These are phyloP conservation scores for Mercenaria mercenaria DNA, from an alignment of 1,140 invertebrate genomes.

Conservation along the genomic window DNA sequence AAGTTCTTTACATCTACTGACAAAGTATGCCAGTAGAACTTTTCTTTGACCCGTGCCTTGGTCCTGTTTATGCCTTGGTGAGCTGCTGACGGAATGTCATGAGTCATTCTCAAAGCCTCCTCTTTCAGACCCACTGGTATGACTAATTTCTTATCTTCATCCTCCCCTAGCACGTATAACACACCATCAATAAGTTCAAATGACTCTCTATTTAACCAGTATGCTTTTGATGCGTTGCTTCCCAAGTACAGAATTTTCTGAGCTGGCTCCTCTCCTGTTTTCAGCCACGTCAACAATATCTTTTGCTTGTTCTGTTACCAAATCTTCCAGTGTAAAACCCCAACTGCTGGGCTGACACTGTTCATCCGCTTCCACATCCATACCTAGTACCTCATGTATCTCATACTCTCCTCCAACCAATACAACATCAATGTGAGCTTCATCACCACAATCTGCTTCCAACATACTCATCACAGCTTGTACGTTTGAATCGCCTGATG, in stretches of 20 bases:
- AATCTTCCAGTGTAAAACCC: background rate
- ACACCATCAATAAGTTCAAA: background rate
- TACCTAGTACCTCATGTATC: background rate
- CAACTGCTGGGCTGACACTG: background rate
- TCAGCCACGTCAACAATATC: background rate
- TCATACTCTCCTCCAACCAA: background rate
- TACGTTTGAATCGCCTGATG: conserved; percentile 8
- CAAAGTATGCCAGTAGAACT: conserved; percentile 17
- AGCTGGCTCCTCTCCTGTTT: background rate
- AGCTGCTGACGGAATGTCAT: background rate
- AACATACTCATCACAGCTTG: background rate
- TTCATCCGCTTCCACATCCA: background rate
- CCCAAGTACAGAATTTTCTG: background rate
- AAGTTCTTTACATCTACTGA: conserved; percentile 14
- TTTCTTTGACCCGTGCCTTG: conserved; percentile 20
- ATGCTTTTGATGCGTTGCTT: background rate
- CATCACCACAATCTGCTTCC: background rate
- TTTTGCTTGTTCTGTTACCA: background rate
- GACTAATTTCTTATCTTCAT: background rate
- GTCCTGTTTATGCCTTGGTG: conserved; percentile 36
- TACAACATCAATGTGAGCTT: conserved; percentile 5
- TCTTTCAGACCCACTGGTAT: background rate
- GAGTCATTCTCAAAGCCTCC: background rate
- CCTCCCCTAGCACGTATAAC: background rate
- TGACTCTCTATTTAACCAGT: background rate